A percentile compares a stretch with the other conserved stretches of the same genome.
phyloP scores from a whole-genome alignment of 2,888 invertebrate genomes.

The Trilocha varians region DNA sequence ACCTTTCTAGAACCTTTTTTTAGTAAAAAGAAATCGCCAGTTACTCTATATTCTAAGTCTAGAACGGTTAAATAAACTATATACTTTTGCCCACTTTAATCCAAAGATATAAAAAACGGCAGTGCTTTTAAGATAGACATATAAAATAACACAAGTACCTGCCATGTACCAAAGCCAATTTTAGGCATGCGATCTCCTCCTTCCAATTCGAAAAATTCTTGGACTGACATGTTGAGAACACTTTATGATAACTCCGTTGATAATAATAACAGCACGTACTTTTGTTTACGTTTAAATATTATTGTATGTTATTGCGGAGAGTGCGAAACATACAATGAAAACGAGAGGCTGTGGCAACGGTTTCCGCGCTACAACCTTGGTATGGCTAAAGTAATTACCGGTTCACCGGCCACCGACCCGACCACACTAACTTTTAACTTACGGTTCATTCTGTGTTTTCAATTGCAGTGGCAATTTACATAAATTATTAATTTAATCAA shows the following conservation, averaged over 20 bases:
- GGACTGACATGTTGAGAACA: conserved; percentile 33
- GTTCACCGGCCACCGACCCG: conserved; percentile 7
- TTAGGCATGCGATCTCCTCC: conserved; percentile 78
- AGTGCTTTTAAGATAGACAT: no score
- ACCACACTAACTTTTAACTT: no score
- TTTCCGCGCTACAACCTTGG: conserved; percentile 20
- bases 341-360: conserved; percentile 17
- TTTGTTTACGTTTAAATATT: conserved; percentile 6
- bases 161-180: conserved; percentile 86
- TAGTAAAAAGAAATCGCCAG: no score
- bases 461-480: no score
- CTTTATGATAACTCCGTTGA: conserved; percentile 1
- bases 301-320: conserved; percentile 12
- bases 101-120: no score
- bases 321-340: conserved; percentile 26
- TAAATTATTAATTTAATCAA: no score
- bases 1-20: no score
- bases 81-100: no score
- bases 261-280: conserved; percentile 1
- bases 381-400: conserved; percentile 7
- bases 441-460: no score
- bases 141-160: conserved; percentile 76
- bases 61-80: no score
- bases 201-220: conserved; percentile 43
- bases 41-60: no score